phyloP scores from a whole-genome alignment of 2,113 vertebrate species.

The Daboia siamensis region DNA sequence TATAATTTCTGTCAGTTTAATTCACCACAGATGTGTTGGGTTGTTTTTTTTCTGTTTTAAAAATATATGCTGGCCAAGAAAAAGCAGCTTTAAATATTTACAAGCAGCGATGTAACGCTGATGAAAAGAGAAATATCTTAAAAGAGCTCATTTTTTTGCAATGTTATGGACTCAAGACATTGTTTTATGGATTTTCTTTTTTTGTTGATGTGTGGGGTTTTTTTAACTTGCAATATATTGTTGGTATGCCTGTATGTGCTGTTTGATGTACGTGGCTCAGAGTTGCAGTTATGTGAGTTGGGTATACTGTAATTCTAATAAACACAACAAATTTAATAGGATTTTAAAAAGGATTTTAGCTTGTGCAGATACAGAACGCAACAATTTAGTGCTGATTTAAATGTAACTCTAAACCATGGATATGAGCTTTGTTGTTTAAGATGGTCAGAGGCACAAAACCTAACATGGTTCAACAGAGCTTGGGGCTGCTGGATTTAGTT shows the following conservation, averaged over 20 bases:
- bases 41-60: not conserved
- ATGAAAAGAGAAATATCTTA: not conserved
- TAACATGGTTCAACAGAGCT: not conserved
- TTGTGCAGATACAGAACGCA: not conserved
- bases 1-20: constrained; percentile 3
- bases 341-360: not conserved
- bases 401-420: not conserved
- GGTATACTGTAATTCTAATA: not conserved
- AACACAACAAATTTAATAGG: not conserved
- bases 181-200: not conserved
- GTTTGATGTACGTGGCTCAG: not conserved
- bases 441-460: not conserved
- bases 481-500: not conserved
- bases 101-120: not conserved
- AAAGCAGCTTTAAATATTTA: constrained; percentile 5
- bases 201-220: not conserved
- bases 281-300: not conserved
- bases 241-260: not conserved
- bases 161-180: not conserved
- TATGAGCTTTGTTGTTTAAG: not conserved
- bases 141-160: not conserved
- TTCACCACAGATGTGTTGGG: not conserved
- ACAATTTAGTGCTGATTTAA: not conserved
- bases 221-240: not conserved
- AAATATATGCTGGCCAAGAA: constrained; percentile 13